phyloP scores from a whole-genome alignment of 2,888 invertebrate genomes.

The Calameuta idolon region DNA sequence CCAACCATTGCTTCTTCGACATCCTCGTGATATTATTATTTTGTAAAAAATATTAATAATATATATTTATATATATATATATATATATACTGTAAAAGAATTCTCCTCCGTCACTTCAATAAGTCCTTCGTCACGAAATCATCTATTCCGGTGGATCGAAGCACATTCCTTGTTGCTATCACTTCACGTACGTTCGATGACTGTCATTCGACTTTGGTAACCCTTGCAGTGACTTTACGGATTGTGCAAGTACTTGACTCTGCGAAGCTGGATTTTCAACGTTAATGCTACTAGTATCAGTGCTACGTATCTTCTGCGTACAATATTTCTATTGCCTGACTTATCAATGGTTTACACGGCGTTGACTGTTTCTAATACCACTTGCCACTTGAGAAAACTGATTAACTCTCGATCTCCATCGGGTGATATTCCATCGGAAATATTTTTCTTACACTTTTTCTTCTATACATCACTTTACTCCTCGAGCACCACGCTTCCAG shows the following conservation, averaged over 20 bases:
- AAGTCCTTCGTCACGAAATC: constrained; percentile 47
- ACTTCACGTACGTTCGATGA: not conserved
- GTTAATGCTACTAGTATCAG: not conserved
- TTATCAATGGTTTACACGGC: not conserved
- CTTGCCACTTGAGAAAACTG: not conserved
- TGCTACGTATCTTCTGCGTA: not conserved
- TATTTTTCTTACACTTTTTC: not conserved
- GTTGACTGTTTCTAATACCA: not conserved
- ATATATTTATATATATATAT: not conserved
- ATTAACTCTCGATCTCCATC: not conserved
- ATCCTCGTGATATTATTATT: constrained; percentile 66
- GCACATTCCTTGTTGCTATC: not conserved
- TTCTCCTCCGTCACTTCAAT: constrained; percentile 2
- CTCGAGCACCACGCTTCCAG: not conserved
- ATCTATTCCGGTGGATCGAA: constrained; percentile 18
- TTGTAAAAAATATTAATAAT: not conserved
- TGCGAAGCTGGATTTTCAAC: not conserved
- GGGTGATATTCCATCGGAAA: not conserved
- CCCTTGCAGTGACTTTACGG: not conserved
- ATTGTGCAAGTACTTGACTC: not conserved
- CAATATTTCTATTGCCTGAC: not conserved
- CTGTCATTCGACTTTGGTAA: not conserved
- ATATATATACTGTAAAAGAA: not conserved
- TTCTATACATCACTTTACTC: not conserved
- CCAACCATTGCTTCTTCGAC: constrained; percentile 85